A percentile compares a stretch with the other conserved stretches of the same genome.
Evolutionary conservation across 2,888 invertebrate genomes (phyloP).

Genomic region (Tethea ocularis): DNA sequence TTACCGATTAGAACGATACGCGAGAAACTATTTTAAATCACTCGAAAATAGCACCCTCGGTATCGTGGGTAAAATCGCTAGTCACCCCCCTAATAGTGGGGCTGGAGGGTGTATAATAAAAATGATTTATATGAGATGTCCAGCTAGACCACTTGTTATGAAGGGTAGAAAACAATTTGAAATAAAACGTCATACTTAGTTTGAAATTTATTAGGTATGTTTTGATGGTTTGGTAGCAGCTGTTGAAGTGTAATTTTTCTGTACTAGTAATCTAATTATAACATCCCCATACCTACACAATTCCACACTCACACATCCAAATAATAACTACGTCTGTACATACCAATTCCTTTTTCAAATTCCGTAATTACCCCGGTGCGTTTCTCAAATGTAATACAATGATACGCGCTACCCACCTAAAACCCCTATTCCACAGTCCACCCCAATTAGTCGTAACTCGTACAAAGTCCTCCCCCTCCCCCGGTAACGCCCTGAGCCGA

Average conservation of each 20-base stretch:
- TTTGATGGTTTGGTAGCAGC: not conserved
- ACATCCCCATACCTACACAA: conserved; percentile 42
- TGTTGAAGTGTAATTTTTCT: no score
- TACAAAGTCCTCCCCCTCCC: no score
- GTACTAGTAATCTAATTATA: not conserved
- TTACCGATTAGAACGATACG: conserved; percentile 50
- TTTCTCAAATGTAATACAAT: conserved; percentile 50
- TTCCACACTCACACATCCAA: conserved; percentile 38
- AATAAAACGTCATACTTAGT: conserved; percentile 27
- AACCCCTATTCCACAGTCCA: conserved; percentile 36
- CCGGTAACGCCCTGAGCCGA: no score
- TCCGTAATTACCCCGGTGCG: conserved; percentile 58
- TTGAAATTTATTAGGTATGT: conserved; percentile 14
- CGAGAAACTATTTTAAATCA: conserved; percentile 68
- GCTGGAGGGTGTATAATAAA: conserved; percentile 66
- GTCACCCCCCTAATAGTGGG: conserved; percentile 60
- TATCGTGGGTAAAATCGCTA: conserved; percentile 56
- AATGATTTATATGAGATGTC: conserved; percentile 81
- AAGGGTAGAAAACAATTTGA: conserved; percentile 80
- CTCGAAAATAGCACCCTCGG: conserved; percentile 50
- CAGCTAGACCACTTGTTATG: conserved; percentile 64
- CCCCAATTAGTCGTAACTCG: no score
- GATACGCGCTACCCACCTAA: conserved; percentile 27
- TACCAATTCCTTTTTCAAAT: conserved; percentile 71
- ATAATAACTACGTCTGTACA: conserved; percentile 59